Conservation (phyloP, 2,888 invertebrate species). For the Drosophila robusta region DNA sequence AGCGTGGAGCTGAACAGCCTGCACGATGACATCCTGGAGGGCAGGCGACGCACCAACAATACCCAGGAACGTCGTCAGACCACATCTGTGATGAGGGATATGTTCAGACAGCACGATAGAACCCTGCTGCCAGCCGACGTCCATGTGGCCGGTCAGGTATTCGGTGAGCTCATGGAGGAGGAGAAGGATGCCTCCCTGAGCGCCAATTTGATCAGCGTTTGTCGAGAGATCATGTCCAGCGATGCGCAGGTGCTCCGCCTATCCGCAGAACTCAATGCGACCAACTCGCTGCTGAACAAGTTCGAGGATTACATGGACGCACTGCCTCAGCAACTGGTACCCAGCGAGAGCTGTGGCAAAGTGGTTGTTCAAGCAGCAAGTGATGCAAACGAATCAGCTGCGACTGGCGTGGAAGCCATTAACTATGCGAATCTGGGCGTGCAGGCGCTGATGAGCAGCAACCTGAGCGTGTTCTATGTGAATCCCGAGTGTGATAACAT, state of each 20-base stretch:
- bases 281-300: slow-evolving; percentile 87
- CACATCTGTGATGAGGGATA: slow-evolving; percentile 40
- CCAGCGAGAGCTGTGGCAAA: slow-evolving; percentile 51
- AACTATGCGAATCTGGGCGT: slow-evolving; percentile 72
- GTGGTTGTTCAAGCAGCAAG: slow-evolving; percentile 6
- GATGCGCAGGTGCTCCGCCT: slow-evolving; percentile 81
- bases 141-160: slow-evolving; percentile 85
- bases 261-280: slow-evolving; percentile 87
- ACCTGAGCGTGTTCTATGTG: slow-evolving; percentile 82
- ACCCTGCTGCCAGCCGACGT: slow-evolving; percentile 87
- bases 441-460: slow-evolving; percentile 71
- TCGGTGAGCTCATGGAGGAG: slow-evolving; percentile 63
- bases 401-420: slow-evolving; percentile 57
- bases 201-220: slow-evolving; percentile 76
- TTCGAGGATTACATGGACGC: slow-evolving; percentile 87
- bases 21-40: slow-evolving; percentile 72
- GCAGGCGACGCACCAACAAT: slow-evolving; percentile 39
- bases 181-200: slow-evolving; percentile 62
- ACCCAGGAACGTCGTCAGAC: slow-evolving; percentile 45
- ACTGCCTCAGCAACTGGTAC: slow-evolving; percentile 56
- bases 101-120: slow-evolving; percentile 59
- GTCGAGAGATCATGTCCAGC: slow-evolving; percentile 86
- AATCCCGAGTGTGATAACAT: slow-evolving; percentile 78
- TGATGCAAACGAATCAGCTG: slow-evolving; percentile 6
- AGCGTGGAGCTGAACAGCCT: slow-evolving; percentile 66